phyloP scores from a whole-genome alignment of 2,888 invertebrate genomes.

The Platerodrilus igneus region DNA sequence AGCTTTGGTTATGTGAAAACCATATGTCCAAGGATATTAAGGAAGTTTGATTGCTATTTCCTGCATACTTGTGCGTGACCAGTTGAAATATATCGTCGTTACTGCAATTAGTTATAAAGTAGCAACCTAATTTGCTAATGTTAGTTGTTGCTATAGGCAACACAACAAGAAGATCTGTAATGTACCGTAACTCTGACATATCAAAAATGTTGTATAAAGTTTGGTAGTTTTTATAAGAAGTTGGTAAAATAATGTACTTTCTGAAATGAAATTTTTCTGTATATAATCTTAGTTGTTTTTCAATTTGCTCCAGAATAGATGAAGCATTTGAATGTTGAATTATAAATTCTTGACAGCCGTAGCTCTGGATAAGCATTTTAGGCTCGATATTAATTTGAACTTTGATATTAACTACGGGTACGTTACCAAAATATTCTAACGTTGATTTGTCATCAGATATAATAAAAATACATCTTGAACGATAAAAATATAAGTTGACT shows the following conservation, averaged over 20 bases:
- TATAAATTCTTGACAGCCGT: constrained; percentile 51
- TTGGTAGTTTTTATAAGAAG: constrained; percentile 33
- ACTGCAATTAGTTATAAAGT: constrained; percentile 26
- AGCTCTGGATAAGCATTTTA: constrained; percentile 39
- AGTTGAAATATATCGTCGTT: constrained; percentile 38
- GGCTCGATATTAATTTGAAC: constrained; percentile 14
- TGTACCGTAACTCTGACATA: constrained; percentile 14
- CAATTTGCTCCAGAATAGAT: constrained; percentile 46
- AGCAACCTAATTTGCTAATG: constrained; percentile 3
- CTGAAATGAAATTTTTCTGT: constrained; percentile 49
- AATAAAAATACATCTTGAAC: constrained; percentile 30
- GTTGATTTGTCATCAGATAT: constrained; percentile 23
- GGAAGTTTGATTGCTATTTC: constrained; percentile 37
- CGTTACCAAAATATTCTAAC: constrained; percentile 10
- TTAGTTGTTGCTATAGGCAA: constrained; percentile 6
- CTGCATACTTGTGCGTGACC: constrained; percentile 49
- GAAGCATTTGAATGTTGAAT: constrained; percentile 44
- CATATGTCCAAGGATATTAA: constrained; percentile 36
- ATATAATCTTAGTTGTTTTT: constrained; percentile 45
- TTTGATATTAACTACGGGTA: constrained; percentile 21
- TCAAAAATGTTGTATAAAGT: constrained; percentile 41
- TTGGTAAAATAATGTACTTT: constrained; percentile 48
- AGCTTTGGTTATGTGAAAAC: constrained; percentile 30
- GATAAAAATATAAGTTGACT: constrained; percentile 28
- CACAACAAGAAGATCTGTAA: constrained; percentile 17